Base-by-base conservation (phyloP, 2,113 vertebrate species). In the Alethe diademata region DNA sequence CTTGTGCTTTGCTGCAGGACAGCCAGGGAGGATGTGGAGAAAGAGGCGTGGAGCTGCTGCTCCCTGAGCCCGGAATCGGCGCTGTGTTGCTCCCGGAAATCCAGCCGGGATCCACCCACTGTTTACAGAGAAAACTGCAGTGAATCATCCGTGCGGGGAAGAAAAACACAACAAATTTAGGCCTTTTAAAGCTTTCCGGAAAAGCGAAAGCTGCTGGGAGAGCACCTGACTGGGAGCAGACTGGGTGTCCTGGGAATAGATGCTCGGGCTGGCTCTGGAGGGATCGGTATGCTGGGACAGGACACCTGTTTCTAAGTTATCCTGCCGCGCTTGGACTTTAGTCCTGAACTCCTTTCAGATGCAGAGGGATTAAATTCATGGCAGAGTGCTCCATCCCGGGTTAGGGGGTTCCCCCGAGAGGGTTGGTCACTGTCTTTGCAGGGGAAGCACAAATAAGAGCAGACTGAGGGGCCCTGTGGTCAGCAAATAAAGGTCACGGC, bases 81-180 rank as follows among this genome's bases (percentile, higher is more conserved):
- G 48, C n/a, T 0, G 4, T 6, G 57, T 4, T 0, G 2, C 48
- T 94, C 78, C 82, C 58, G 94, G 92, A 97, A 95, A 97, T 93
- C 82, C 94, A 90, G 20, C 64, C 6, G 72, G 88, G 86, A 92
- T 62, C 94, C 95, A 95, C 95, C 94, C 90, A 88, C 86, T 83
- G 79, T 78, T 95, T 95, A 88, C 56, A 23, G 42, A 78, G 83
- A 62, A 61, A 73, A 86, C 60, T 26, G 33, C 60, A 11, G 65
- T 97, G 96, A 97, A 95, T 97, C 96, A 95, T 93, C 79, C 16
- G 4, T 78, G 64, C 19, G 25, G 79, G 82, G 86, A 95, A 93
- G 72, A 25, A 79, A 94, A 94, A 88, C 54, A 57, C 58, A 50
- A 5, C 36, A 66, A 96, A 42, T 54, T 3, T 23, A 24, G 13